Conservation (phyloP, 2,888 invertebrate genomes). For the Adelphocoris suturalis region DNA sequence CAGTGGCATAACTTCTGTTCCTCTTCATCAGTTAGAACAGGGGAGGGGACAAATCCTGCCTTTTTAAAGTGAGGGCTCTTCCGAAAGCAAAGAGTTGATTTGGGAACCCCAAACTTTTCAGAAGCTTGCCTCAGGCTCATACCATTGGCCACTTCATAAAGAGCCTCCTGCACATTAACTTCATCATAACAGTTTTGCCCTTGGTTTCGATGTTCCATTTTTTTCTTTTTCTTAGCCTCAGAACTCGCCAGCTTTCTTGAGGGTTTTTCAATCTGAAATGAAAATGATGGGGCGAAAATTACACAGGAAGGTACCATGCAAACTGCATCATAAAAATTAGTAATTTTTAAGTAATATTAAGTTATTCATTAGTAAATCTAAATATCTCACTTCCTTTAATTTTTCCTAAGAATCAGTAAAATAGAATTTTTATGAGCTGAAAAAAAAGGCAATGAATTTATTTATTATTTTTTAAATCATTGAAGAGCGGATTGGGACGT, state of each 20-base stretch:
- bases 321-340: too few species aligned
- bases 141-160: not conserved
- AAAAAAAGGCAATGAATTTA: not conserved
- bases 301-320: not conserved
- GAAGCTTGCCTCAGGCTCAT: conserved; percentile 14
- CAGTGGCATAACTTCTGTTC: conserved; percentile 77
- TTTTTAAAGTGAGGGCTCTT: not conserved
- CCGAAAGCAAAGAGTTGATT: not conserved
- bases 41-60: conserved; percentile 50
- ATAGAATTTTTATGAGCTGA: too few species aligned
- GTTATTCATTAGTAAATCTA: too few species aligned
- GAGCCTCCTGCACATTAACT: conserved; percentile 2
- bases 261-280: not conserved
- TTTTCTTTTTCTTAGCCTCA: conserved; percentile 21
- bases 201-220: too few species aligned
- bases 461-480: not conserved
- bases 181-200: not conserved
- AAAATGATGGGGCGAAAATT: not conserved
- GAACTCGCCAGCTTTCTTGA: not conserved
- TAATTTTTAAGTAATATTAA: not conserved
- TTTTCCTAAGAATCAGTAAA: not conserved
- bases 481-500: not conserved
- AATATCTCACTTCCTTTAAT: too few species aligned
- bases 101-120: conserved; percentile 7
- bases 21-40: conserved; percentile 75